Conservation (phyloP, 1,140 invertebrate genomes). For the Mizuhopecten yessoensis region DNA sequence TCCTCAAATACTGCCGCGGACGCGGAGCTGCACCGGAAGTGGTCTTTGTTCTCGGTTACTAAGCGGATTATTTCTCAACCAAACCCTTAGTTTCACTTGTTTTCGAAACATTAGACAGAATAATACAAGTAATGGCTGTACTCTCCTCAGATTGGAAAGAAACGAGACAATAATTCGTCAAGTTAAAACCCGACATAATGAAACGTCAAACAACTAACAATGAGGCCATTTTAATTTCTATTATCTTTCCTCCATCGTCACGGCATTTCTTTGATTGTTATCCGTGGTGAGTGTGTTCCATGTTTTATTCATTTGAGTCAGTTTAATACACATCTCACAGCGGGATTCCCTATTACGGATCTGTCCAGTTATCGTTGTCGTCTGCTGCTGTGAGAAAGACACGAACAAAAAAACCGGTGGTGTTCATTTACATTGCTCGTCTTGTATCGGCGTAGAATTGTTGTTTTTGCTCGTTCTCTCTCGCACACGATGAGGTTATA, state of each 20-base stretch:
- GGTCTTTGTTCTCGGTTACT: not conserved
- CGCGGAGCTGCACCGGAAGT: not conserved
- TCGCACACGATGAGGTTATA: not conserved
- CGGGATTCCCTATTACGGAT: not conserved
- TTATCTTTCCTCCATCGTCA: slow-evolving; percentile 18
- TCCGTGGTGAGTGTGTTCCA: not conserved
- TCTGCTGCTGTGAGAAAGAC: slow-evolving; percentile 36
- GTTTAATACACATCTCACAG: slow-evolving; percentile 11
- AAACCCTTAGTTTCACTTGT: slow-evolving; percentile 22
- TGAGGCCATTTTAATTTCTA: slow-evolving; percentile 11
- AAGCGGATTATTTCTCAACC: not conserved
- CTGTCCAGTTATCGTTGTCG: not conserved
- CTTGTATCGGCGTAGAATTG: not conserved
- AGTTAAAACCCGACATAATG: not conserved
- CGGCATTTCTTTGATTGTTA: not conserved
- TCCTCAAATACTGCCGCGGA: not conserved
- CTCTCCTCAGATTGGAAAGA: not conserved
- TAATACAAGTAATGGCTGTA: not conserved
- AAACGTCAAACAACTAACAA: slow-evolving; percentile 1
- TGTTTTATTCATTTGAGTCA: slow-evolving; percentile 29
- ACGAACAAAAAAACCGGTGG: not conserved
- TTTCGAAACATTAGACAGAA: not conserved
- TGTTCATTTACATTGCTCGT: not conserved
- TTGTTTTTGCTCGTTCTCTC: not conserved
- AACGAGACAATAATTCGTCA: not conserved